phyloP scores from a whole-genome alignment of 2,888 invertebrate genomes.

The Nephrocerus scutellatus region DNA sequence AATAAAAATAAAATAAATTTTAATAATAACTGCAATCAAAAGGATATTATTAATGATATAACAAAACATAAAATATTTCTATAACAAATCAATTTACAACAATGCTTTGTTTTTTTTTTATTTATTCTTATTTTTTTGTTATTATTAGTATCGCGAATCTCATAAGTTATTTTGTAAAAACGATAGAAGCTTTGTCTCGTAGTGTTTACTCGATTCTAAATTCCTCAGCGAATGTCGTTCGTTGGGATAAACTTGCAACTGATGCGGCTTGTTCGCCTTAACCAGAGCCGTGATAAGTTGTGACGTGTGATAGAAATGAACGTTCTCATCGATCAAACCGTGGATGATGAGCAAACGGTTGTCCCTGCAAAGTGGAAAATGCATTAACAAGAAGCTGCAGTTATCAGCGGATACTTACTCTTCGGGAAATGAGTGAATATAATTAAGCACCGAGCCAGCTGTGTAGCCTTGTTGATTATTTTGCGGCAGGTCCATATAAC shows the following conservation, averaged over 20 bases:
- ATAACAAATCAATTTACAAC: slow-evolving; percentile 18
- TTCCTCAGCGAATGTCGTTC: slow-evolving; percentile 94
- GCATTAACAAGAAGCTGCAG: no score
- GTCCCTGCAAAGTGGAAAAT: slow-evolving; percentile 53
- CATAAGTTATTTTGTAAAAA: slow-evolving; percentile 79
- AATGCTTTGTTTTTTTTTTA: not conserved
- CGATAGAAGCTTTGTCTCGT: slow-evolving; percentile 87
- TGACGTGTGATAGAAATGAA: slow-evolving; percentile 95
- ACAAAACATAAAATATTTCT: no score
- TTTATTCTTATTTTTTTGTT: slow-evolving; percentile 1
- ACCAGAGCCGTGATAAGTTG: slow-evolving; percentile 83
- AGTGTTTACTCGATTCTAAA: slow-evolving; percentile 91
- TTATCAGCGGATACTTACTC: slow-evolving; percentile 56
- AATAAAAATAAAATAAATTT: no score
- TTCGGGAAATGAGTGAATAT: slow-evolving; percentile 82
- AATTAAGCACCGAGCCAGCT: slow-evolving; percentile 76
- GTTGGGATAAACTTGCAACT: slow-evolving; percentile 90
- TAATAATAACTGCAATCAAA: no score
- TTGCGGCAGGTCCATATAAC: slow-evolving; percentile 87
- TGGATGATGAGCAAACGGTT: slow-evolving; percentile 91
- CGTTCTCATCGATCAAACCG: slow-evolving; percentile 97
- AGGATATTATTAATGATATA: no score
- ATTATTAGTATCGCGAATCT: slow-evolving; percentile 28
- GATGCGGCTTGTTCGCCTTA: slow-evolving; percentile 92
- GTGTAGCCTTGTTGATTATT: slow-evolving; percentile 72